phyloP scores from a whole-genome alignment of 2,113 vertebrate genomes.

The Perccottus glenii region DNA sequence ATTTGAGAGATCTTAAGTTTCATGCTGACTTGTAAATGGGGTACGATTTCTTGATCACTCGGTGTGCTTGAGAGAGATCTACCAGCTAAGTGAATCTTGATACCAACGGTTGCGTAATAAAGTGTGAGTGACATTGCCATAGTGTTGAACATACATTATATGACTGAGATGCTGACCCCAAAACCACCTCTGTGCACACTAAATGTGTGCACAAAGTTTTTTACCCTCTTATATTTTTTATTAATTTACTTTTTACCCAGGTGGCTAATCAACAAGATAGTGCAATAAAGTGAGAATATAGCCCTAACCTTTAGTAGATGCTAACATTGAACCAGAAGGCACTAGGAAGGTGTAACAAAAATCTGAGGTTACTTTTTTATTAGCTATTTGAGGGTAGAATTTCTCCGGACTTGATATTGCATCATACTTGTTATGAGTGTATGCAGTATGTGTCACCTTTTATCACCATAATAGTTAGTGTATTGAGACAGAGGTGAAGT shows the following conservation, averaged over 20 bases:
- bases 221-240: not conserved
- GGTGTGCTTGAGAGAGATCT: not conserved
- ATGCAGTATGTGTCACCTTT: not conserved
- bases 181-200: not conserved
- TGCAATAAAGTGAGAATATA: not conserved
- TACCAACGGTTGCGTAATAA: not conserved
- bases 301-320: too few relatives aligned
- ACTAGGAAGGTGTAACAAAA: too few relatives aligned
- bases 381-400: not conserved
- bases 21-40: not conserved
- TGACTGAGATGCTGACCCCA: not conserved
- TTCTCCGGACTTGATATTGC: not conserved
- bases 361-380: too few relatives aligned
- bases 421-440: not conserved
- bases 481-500: not conserved
- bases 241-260: too few relatives aligned
- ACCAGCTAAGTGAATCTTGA: not conserved
- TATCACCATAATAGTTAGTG: not conserved
- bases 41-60: not conserved
- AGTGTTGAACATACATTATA: not conserved
- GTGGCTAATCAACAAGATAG: too few relatives aligned
- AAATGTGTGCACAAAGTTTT: not conserved
- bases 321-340: too few relatives aligned
- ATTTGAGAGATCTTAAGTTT: not conserved
- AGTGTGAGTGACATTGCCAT: not conserved